Conservation (phyloP, 1,140 invertebrate species). For the Periplaneta americana region DNA sequence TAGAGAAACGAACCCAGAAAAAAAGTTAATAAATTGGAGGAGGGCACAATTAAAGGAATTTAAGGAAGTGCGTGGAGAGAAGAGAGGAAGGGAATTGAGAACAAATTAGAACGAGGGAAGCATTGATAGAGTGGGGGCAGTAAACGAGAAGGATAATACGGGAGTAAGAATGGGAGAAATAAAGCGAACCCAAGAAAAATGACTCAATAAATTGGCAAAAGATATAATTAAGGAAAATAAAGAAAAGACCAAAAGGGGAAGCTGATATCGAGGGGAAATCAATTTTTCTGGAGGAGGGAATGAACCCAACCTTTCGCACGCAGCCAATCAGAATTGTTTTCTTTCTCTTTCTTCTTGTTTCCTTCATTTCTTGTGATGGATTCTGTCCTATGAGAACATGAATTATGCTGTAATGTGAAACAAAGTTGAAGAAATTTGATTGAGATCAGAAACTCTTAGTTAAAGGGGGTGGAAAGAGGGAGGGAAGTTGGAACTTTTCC, state of each 20-base stretch:
- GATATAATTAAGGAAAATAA: background rate
- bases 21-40: too few relatives aligned
- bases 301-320: background rate
- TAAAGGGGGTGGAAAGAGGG: background rate
- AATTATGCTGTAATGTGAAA: background rate
- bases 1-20: too few relatives aligned
- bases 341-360: background rate
- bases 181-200: too few relatives aligned
- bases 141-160: too few relatives aligned
- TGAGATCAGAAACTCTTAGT: background rate
- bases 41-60: too few relatives aligned
- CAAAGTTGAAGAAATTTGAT: background rate
- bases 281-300: background rate
- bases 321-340: background rate
- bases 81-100: too few relatives aligned
- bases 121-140: too few relatives aligned
- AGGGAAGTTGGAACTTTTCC: background rate
- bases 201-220: too few relatives aligned
- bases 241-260: background rate
- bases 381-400: background rate
- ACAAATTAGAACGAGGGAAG: too few relatives aligned
- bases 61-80: too few relatives aligned
- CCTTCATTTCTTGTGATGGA: background rate
- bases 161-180: too few relatives aligned
- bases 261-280: background rate